Conservation (phyloP, 2,797 vertebrate genomes). For the Cuculus canorus region DNA sequence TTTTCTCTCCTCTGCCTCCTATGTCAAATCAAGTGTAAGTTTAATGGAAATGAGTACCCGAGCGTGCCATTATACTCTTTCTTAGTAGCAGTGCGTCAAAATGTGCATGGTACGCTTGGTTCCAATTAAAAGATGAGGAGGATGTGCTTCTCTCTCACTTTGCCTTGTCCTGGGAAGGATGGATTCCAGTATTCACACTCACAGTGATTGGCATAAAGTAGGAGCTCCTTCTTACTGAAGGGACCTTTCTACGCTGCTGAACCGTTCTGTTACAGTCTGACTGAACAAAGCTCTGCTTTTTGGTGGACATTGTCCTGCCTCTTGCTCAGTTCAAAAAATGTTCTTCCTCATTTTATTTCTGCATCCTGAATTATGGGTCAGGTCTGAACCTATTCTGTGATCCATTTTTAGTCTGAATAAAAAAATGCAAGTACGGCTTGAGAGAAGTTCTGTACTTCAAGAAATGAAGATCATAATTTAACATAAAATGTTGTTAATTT, state of each 20-base stretch:
- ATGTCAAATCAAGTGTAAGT: background rate
- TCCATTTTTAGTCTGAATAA: background rate
- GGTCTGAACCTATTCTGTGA: background rate
- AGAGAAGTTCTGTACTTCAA: background rate
- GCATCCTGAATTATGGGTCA: background rate
- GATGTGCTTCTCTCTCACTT: background rate
- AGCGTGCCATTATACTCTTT: background rate
- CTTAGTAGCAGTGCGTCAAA: background rate
- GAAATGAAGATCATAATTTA: background rate
- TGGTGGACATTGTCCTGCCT: rapidly evolving
- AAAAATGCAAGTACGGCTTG: background rate
- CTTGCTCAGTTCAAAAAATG: background rate
- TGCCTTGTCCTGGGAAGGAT: background rate
- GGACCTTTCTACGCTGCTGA: background rate
- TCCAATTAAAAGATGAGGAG: background rate
- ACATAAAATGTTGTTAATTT: background rate
- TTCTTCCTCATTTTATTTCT: background rate
- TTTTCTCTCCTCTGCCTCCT: background rate
- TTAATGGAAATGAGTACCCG: background rate
- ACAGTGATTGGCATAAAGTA: background rate
- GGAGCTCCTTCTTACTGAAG: background rate
- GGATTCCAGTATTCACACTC: background rate
- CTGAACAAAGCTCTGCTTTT: background rate
- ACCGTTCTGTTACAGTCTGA: background rate
- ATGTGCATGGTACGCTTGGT: rapidly evolving